Base-by-base conservation (phyloP, 2,797 vertebrate species). In the Mus minutoides region DNA sequence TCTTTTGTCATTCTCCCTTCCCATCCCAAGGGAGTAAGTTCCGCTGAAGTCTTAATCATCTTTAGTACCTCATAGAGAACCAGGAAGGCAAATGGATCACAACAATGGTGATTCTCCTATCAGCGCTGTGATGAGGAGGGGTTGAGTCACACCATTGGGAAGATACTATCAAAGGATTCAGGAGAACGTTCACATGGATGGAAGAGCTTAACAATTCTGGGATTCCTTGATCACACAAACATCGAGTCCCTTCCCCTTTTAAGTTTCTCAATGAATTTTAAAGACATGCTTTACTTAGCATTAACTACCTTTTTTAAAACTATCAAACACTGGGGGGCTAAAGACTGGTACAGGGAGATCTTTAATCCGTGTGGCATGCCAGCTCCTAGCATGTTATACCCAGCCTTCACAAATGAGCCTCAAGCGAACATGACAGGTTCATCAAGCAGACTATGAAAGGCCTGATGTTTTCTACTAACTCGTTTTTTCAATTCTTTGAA, bases 41-140 rank as follows among this genome's bases (percentile, higher is more conserved):
- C 92, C 75, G 88, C 3, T 97, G 96, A 96, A 37, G 26, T 31
- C 24, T 54, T 21, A 78, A 37, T 82, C 22, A 75, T 40, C 37
- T 56, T n/a, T 56, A 52, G 76, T 11, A 75, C 7, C 49, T 62
- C 43, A 14, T 0, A 62, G n/a, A 2, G 7, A 52, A 76, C 4
- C 0, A 78, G 34, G 54, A 67, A 87, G n/a, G 80, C 37, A 26
- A 67, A 5, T 0, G 7, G 71, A 3, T 86, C 40, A 80, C 76
- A n/a, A 24, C 1, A 34, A 19, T 11, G 31, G 21, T 8, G 40
- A 73, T 3, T 19, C 34, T 52, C 12, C 9, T 0, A 0, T 43
- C 26, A 9, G 12, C 0, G 13, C 40, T 29, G 12, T 21, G 64
- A 85, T 17, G 85, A 73, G 8, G 17, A 54, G 4, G 17, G 19